These are phyloP conservation scores for Aporophyla nigra DNA, from an alignment of 2,888 invertebrate species.

Conservation along the genomic window DNA sequence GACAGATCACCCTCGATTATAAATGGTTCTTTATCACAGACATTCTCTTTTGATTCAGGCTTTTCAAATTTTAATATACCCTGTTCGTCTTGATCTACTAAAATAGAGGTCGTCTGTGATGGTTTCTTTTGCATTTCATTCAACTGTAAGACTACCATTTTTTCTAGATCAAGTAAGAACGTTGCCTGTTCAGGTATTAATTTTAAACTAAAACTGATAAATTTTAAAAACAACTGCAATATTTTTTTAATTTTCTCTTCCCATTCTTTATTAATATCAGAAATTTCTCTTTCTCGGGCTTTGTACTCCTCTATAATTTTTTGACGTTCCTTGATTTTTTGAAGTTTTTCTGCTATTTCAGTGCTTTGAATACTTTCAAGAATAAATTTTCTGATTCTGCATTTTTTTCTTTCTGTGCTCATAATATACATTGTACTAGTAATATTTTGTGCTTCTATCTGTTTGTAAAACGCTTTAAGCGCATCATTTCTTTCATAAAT, in stretches of 20 bases:
- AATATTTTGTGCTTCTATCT: conserved; percentile 80
- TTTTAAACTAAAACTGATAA: conserved; percentile 84
- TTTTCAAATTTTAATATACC: conserved; percentile 78
- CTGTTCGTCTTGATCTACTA: conserved; percentile 74
- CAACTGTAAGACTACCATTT: conserved; percentile 84
- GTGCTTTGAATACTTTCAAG: conserved; percentile 79
- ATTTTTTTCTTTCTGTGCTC: conserved; percentile 86
- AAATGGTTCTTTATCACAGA: conserved; percentile 81
- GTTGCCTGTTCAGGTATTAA: conserved; percentile 85
- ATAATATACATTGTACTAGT: conserved; percentile 86
- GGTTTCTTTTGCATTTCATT: conserved; percentile 84
- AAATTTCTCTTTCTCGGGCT: conserved; percentile 73
- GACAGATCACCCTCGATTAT: conserved; percentile 79
- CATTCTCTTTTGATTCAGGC: conserved; percentile 44
- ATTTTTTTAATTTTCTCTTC: conserved; percentile 84
- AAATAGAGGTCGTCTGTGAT: conserved; percentile 69
- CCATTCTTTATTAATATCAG: conserved; percentile 82
- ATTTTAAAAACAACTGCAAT: conserved; percentile 84
- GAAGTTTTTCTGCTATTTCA: conserved; percentile 77
- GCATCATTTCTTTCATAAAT: conserved; percentile 82
- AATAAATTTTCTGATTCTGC: conserved; percentile 82
- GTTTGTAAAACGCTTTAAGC: conserved; percentile 79
- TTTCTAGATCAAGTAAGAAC: conserved; percentile 85
- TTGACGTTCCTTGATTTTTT: conserved; percentile 78
- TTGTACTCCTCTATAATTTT: conserved; percentile 74